Conservation (phyloP, 30 jellyfish, hydroid and myxozoan genomes). For the Pelagia noctiluca region DNA sequence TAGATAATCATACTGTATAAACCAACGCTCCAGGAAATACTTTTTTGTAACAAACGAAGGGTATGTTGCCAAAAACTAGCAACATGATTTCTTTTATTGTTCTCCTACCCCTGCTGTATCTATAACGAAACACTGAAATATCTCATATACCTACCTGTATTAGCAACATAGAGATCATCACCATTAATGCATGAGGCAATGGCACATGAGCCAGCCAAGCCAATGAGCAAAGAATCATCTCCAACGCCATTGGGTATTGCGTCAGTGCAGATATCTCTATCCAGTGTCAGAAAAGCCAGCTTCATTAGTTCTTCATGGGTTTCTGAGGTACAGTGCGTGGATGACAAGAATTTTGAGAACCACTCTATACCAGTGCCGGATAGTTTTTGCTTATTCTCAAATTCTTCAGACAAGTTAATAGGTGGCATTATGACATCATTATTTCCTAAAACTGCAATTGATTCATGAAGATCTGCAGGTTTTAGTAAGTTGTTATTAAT, state of each 20-base stretch:
- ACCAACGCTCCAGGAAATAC: too few relatives aligned
- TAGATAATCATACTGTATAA: too few relatives aligned
- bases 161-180: conserved; percentile 84
- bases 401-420: conserved; percentile 57
- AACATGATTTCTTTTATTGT: too few relatives aligned
- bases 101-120: too few relatives aligned
- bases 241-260: conserved; percentile 91
- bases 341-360: conserved; percentile 33
- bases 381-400: conserved; percentile 72
- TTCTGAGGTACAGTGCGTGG: not conserved
- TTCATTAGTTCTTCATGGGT: conserved; percentile 55
- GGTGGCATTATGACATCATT: conserved; percentile 60
- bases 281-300: conserved; percentile 75
- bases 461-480: not conserved
- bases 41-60: too few relatives aligned
- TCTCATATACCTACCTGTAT: conserved; percentile 89
- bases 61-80: too few relatives aligned
- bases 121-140: too few relatives aligned
- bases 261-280: conserved; percentile 85
- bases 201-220: conserved; percentile 98
- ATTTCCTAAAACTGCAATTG: conserved; percentile 42
- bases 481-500: not conserved
- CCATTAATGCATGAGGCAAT: conserved; percentile 84
- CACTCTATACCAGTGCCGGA: conserved; percentile 66
- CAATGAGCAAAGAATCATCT: conserved; percentile 87